phyloP scores from a whole-genome alignment of 35 echinoderm and acorn worm species.

The Acanthaster planci region DNA sequence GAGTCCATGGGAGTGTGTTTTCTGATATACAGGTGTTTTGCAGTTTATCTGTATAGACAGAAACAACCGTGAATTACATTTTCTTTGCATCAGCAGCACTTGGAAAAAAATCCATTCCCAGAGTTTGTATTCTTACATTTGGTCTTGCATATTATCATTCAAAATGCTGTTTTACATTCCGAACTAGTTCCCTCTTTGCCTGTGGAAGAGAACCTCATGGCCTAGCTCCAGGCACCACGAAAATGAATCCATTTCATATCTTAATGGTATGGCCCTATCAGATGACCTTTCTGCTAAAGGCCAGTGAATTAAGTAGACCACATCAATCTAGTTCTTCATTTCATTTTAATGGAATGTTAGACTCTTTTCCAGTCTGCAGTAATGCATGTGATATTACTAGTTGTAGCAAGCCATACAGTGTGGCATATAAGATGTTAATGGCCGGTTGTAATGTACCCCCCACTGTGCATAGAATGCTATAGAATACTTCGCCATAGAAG shows the following conservation, averaged over 20 bases:
- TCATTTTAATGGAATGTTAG: neutral
- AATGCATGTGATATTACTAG: neutral
- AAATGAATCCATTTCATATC: neutral
- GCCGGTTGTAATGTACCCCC: conserved; percentile 27
- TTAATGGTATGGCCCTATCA: neutral
- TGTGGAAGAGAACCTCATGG: neutral
- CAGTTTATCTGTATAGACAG: too few species aligned
- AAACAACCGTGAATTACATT: too few species aligned
- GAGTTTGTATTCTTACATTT: too few species aligned
- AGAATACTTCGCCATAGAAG: conserved; percentile 21
- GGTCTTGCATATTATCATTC: too few species aligned
- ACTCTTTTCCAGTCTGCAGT: neutral
- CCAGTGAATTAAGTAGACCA: neutral
- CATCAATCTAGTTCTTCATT: neutral
- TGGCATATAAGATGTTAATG: conserved; percentile 5
- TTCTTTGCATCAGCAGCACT: too few species aligned
- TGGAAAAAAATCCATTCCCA: too few species aligned
- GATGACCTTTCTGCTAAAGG: neutral
- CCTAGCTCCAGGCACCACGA: neutral
- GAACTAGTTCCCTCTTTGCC: too few species aligned
- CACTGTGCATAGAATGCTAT: conserved; percentile 28
- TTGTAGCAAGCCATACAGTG: conserved; percentile 14
- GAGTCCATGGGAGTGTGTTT: too few species aligned
- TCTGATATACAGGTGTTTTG: too few species aligned
- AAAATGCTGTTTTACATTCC: too few species aligned